Percentiles rank a stretch among this genome's conserved stretches.
phyloP scores from a whole-genome alignment of 1,140 invertebrate species.

The Rhynchophorus ferrugineus region DNA sequence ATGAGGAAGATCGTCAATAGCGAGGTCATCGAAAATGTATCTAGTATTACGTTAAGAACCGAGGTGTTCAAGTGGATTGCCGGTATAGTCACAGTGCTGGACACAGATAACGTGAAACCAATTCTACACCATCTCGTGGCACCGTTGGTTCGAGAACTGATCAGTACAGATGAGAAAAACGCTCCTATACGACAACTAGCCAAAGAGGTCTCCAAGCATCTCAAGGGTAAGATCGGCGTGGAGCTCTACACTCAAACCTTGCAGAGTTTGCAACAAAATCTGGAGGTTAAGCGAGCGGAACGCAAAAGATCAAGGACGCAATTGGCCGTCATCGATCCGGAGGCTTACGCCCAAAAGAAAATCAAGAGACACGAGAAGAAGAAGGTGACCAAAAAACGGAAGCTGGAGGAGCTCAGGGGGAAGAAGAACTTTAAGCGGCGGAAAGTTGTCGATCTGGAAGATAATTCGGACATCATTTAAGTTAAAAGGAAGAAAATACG shows the following conservation, averaged over 20 bases:
- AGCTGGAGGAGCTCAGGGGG: conserved; percentile 49
- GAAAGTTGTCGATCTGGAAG: conserved; percentile 31
- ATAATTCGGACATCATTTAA: conserved; percentile 29
- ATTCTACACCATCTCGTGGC: conserved; percentile 53
- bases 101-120: conserved; percentile 45
- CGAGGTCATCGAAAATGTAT: conserved; percentile 58
- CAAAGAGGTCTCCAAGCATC: conserved; percentile 55
- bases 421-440: conserved; percentile 30
- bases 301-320: conserved; percentile 58
- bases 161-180: conserved; percentile 49
- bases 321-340: conserved; percentile 66
- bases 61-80: conserved; percentile 70
- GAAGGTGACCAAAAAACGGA: conserved; percentile 64
- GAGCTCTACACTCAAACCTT: conserved; percentile 57
- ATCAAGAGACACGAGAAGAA: conserved; percentile 68
- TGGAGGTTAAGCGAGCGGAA: conserved; percentile 55
- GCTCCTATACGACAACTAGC: conserved; percentile 49
- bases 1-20: conserved; percentile 60
- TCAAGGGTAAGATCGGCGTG: conserved; percentile 58
- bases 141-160: conserved; percentile 61
- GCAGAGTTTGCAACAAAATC: conserved; percentile 47
- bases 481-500: too few species aligned
- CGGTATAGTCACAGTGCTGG: conserved; percentile 52
- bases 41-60: conserved; percentile 50
- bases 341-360: conserved; percentile 67